Base-by-base conservation (phyloP, 2,888 invertebrate species). In the Cheilosia soror region DNA sequence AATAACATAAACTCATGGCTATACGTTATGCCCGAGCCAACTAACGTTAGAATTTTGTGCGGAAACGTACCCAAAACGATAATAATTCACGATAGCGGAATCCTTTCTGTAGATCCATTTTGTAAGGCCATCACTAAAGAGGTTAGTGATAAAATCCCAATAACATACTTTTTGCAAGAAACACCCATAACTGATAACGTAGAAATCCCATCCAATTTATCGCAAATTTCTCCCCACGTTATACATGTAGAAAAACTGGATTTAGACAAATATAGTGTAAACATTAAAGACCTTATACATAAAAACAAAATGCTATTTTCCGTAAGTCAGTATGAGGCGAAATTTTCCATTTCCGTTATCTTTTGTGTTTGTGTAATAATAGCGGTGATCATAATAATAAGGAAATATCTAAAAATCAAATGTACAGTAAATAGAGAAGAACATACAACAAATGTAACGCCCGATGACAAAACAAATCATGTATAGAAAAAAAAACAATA, bases 181-280 rank as follows among this genome's bases (percentile, higher is more conserved):
- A 27, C 51, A 51, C 20, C 25, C 20, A 20, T 51, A n/a, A 20
- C 51, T 9, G 51, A 51, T 6, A 27, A 20, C 27, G 7, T 51
- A 51, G 27, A 27, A 51, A 51, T 51, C 51, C 51, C 51, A 25
- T 7, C 31, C 11, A 53, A 53, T n/a, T 33, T 55, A 13, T 20
- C 29, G 13, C 31, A 33, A 55, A 33, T 15, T 55, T 55, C 33
- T 20, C 1, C 55, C 53, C 53, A 53, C 15, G 7, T 9, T 20
- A 55, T 7, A 55, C 31, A 55, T 33, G 15, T 33, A 55, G 33
- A 53, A 29, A 53, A 53, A n/a, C 29, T 53, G 53, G 29, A 53
- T 53, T 53, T 53, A 29, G 53, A 53, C n/a, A 53, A 29, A 7
- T 53, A 53, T 53, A 53, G 27, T 29, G n/a, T 51, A 51, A 51